Evolutionary conservation across 2,113 vertebrate genomes (phyloP).

Genomic region (Charina bottae): DNA sequence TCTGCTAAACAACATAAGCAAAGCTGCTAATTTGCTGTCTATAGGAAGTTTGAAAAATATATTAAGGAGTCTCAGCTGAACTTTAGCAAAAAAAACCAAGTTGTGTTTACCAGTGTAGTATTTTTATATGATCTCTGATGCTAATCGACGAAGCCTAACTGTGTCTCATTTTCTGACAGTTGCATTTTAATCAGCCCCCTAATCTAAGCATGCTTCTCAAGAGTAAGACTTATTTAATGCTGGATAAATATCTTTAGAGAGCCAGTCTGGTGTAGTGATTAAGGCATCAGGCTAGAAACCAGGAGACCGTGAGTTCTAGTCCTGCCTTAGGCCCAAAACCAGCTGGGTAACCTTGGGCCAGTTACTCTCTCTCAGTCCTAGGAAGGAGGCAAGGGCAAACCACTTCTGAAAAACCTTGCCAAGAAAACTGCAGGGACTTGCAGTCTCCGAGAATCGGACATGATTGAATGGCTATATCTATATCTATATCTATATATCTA

Average conservation of each 20-base stretch:
- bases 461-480: too few species aligned
- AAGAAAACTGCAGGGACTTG: too few species aligned
- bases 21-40: background rate
- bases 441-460: too few species aligned
- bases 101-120: background rate
- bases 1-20: background rate
- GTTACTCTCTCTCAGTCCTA: too few species aligned
- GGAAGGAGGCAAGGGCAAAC: too few species aligned
- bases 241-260: background rate
- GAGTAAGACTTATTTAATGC: background rate
- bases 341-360: too few species aligned
- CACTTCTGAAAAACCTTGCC: too few species aligned
- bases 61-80: background rate
- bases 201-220: background rate
- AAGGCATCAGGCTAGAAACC: too few species aligned
- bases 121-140: background rate
- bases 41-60: background rate
- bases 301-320: too few species aligned
- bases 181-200: slow-evolving; percentile 55
- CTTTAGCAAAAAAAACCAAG: background rate
- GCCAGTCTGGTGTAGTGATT: too few species aligned
- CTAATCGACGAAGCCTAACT: slow-evolving; percentile 28
- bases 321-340: too few species aligned
- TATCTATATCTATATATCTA: too few species aligned
- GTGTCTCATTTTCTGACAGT: slow-evolving; percentile 25